Evolutionary conservation across 2,888 invertebrate genomes (phyloP), one percentile per base, ranked within the genome.

Genomic region (Pachymerium ferrugineum): DNA sequence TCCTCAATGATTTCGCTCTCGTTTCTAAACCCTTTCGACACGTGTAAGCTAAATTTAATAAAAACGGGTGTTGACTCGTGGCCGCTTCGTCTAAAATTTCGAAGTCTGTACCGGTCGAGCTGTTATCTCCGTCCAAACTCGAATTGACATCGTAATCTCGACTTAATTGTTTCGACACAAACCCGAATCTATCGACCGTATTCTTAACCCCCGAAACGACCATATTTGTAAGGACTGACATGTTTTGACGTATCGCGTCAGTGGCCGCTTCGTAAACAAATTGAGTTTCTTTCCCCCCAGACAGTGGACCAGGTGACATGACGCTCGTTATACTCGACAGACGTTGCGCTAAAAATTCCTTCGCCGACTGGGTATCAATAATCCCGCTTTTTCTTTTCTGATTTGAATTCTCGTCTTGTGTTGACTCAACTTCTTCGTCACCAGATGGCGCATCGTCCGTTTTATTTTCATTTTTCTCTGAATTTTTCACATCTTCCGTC

Each of bases 301-400:
- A 82, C 0, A 83, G 82, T 8, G 89, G 88, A 73, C 90, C 89
- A 88, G 89, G 89, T 1, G 89, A 89, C 25, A 90, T 74, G n/a
- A 83, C 82, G 1, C 83, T 82, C 10, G 89, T 88, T 72, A 90
- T 89, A 88, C 89, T 89, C 1, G 89, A 89, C 22, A 90, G 83
- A 79, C 91, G 91, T 78, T 88, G 86, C 19, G 89, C 89, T 72
- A 92, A 82, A 82, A 90, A 92, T 78, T 91, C 90, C 78, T 88
- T 86, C 3, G 91, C 91, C 68, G 90, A 89, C 83, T 89, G 89
- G 30, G 90, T 89, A 80, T 91, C 90, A n/a, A 90, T 88, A 80
- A 90, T 89, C 78, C 89, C 88, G 79, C 89, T 89, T 30, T 70
- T 70, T 29, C 19, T 25, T 5, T 30, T 25, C 70, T 70, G 70